A percentile compares a stretch with the other conserved stretches of the same genome.
These are phyloP conservation scores for Tryphoninae sp. DNA, from an alignment of 2,888 invertebrate genomes.

Conservation along the genomic window DNA sequence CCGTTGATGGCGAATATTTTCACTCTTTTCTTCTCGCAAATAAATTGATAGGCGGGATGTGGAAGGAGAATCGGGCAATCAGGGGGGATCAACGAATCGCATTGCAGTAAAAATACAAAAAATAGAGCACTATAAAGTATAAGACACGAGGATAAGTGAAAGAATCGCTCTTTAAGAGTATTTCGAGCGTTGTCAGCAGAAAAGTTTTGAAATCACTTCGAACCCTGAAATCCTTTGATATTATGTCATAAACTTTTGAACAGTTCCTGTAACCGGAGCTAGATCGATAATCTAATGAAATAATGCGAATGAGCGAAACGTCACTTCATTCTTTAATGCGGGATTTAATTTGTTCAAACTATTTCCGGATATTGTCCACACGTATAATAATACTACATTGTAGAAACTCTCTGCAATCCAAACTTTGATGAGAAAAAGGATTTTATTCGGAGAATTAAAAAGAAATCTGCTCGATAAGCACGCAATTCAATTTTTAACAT, in stretches of 20 bases:
- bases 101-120: conserved; percentile 43
- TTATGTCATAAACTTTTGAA: conserved; percentile 9
- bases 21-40: too few species aligned
- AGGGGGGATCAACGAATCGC: neutral
- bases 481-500: too few species aligned
- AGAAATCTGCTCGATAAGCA: too few species aligned
- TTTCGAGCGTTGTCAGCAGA: conserved; percentile 44
- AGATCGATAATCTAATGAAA: conserved; percentile 32
- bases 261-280: neutral
- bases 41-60: too few species aligned
- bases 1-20: neutral
- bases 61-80: neutral
- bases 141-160: neutral
- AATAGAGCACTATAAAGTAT: conserved; percentile 19
- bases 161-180: conserved; percentile 30
- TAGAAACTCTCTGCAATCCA: too few species aligned
- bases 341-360: neutral
- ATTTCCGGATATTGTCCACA: too few species aligned
- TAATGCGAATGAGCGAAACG: neutral
- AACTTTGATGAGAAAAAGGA: too few species aligned
- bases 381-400: too few species aligned
- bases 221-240: conserved; percentile 14
- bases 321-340: neutral
- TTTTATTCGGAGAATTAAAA: too few species aligned
- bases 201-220: conserved; percentile 51